These are phyloP conservation scores for Hydrozoanthus gracilis DNA, from an alignment of 92 coral and sea anemone species.

Conservation along the genomic window DNA sequence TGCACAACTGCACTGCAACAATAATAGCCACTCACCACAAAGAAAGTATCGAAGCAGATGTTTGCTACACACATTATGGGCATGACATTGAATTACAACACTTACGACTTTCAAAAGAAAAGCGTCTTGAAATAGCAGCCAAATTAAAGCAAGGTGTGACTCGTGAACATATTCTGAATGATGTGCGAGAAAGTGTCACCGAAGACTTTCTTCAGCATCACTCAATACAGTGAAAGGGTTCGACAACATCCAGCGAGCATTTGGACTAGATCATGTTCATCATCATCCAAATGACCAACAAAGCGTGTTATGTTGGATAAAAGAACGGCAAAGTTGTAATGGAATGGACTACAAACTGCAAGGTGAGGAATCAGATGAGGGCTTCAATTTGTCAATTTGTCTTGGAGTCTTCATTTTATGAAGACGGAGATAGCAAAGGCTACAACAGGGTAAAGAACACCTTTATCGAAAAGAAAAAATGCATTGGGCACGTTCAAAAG, in stretches of 20 bases:
- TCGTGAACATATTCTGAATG: slow-evolving; percentile 41
- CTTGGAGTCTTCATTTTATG: no score
- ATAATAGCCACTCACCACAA: slow-evolving; percentile 31
- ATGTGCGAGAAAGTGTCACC: slow-evolving; percentile 26
- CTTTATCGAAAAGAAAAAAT: slow-evolving; percentile 43
- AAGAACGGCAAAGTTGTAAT: slow-evolving; percentile 34
- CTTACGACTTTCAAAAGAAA: slow-evolving; percentile 25
- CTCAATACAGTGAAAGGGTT: slow-evolving; percentile 48
- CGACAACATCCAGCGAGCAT: slow-evolving; percentile 25
- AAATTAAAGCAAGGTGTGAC: slow-evolving; percentile 41
- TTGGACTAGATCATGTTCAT: slow-evolving; percentile 24
- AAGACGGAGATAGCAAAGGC: no score
- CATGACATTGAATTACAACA: slow-evolving; percentile 47
- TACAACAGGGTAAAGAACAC: no score
- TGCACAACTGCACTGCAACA: slow-evolving; percentile 53
- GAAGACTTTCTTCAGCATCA: slow-evolving; percentile 49
- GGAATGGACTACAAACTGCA: slow-evolving; percentile 43
- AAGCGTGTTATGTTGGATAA: slow-evolving; percentile 51
- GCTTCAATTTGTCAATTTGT: neutral
- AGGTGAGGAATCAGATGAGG: slow-evolving; percentile 43
- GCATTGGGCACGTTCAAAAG: slow-evolving; percentile 70
- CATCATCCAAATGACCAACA: slow-evolving; percentile 48
- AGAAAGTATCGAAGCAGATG: slow-evolving; percentile 36
- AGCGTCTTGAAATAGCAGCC: slow-evolving; percentile 28
- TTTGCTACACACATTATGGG: slow-evolving; percentile 48